Evolutionary conservation across 37 sponge, comb jelly and placozoan species (phyloP), one percentile per base, ranked within the genome.

Genomic region (Spongia lamella): DNA sequence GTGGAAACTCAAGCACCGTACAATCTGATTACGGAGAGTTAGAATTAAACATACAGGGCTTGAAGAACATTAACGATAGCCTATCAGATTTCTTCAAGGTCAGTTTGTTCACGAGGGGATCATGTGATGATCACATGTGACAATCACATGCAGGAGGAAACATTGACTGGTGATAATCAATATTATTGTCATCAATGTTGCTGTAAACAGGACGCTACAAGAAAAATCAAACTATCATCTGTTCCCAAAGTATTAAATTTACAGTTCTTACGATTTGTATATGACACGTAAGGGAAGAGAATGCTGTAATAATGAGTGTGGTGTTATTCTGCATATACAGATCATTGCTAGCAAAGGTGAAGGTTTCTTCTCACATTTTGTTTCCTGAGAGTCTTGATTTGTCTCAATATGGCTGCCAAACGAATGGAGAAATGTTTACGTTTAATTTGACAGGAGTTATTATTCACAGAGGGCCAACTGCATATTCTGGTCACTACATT

Each of bases 401-500:
- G 24, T 61, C 62, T 22, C 2, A 21, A 21, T 75, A 61, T 24
- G 5, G 47, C 9, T 43, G 47, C 9, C 5, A 9, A 43, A 38
- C 74, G n/a, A 40, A 54, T 62, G 19, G 37, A 24, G n/a, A 29
- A 63, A 57, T 14, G 21, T 15, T 17, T 50, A 37, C 52, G 34
- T 83, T 78, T 67, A 13, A 83, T 51, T 50, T 83, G 32, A 68
- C 70, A 24, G 64, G 70, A 4, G 70, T 80, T 5, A 78, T 83
- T 34, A 78, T 72, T 14, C 84, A 78, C 55, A 33, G 35, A 17
- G 84, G 84, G 11, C 72, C 84, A 5, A 56, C 71, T 22, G 78
- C 84, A 31, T 69, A 83, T 34, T 56, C 78, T 22, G 84, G 84
- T 7, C 84, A 83, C 63, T 83, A 83, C 70, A 69, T 83, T 2